Evolutionary conservation across 2,113 vertebrate species (phyloP).

Genomic region (Platanista minor): DNA sequence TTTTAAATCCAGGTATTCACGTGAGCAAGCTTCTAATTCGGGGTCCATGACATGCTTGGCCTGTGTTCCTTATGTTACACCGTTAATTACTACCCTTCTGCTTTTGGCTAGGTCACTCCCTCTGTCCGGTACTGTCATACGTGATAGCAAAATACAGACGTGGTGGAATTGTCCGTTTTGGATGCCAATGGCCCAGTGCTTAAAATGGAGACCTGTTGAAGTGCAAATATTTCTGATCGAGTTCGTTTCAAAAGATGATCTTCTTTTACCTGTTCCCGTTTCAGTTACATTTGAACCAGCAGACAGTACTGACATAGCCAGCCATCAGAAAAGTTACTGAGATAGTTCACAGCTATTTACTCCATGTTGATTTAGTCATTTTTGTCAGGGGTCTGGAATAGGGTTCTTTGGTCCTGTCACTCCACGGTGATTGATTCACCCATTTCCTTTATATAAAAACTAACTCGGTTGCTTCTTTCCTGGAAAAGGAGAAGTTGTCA

Average conservation of each 20-base stretch:
- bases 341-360: not conserved
- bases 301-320: not conserved
- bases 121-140: not conserved
- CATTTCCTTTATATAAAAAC: conserved; percentile 27
- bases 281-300: not conserved
- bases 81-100: not conserved
- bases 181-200: not conserved
- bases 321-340: not conserved
- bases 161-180: not conserved
- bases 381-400: not conserved
- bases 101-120: not conserved
- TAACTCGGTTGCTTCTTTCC: not conserved
- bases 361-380: not conserved
- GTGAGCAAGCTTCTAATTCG: not conserved
- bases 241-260: not conserved
- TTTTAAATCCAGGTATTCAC: not conserved
- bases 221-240: not conserved
- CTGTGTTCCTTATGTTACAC: not conserved
- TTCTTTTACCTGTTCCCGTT: not conserved
- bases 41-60: not conserved
- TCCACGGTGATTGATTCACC: not conserved
- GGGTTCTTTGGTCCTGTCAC: accelerated
- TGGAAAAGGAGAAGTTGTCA: not conserved
- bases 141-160: not conserved
- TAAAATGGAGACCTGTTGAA: not conserved